Percentiles rank a stretch among this genome's conserved stretches.
Evolutionary conservation across 2,113 vertebrate species (phyloP).

Genomic region (Crotophaga sulcirostris): DNA sequence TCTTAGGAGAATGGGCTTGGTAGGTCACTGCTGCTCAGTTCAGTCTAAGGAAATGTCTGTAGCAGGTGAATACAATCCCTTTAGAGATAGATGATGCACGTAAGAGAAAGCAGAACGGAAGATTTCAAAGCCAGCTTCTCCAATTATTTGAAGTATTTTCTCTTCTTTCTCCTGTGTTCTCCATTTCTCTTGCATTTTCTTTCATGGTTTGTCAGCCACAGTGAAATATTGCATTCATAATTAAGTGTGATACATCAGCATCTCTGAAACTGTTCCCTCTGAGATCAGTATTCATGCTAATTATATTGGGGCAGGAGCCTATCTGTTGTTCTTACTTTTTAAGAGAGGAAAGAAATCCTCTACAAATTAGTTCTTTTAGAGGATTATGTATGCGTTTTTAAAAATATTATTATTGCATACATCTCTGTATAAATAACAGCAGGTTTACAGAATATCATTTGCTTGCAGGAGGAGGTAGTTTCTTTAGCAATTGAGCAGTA

Average conservation of each 20-base stretch:
- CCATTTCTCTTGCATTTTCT: not conserved
- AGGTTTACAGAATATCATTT: not conserved
- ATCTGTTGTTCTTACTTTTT: not conserved
- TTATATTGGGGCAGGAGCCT: not conserved
- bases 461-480: not conserved
- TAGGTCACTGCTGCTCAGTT: not conserved
- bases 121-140: not conserved
- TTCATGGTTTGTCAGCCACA: not conserved
- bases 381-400: not conserved
- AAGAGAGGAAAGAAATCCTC: not conserved
- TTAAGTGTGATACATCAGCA: not conserved
- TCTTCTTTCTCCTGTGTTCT: not conserved
- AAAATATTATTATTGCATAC: not conserved
- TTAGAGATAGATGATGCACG: not conserved
- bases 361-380: not conserved
- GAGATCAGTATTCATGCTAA: not conserved
- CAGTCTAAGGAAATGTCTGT: not conserved
- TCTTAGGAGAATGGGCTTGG: not conserved
- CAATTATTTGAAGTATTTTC: not conserved
- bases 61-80: not conserved
- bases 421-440: not conserved
- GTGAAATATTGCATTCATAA: constrained; percentile 1
- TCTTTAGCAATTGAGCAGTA: not conserved
- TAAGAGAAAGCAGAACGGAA: not conserved
- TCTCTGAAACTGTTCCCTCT: not conserved